Base-by-base conservation (phyloP, 2,888 invertebrate species). In the Cosmorhoe ocellata region DNA sequence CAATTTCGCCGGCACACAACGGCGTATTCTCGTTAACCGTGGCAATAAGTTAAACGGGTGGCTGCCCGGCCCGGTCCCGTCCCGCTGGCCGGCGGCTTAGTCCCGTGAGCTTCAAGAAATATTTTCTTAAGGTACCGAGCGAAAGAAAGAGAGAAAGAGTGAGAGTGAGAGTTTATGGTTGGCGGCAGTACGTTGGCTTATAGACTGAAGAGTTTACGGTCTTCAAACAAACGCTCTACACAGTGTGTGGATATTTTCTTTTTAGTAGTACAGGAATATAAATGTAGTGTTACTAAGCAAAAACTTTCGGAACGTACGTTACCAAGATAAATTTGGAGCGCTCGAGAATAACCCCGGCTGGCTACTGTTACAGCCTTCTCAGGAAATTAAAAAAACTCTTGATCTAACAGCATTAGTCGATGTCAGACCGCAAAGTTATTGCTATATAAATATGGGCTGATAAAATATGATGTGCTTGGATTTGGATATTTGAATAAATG, bases 1-100 rank as follows among this genome's bases (percentile, higher is more conserved):
- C 88, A 90, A 88, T 89, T 90, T 88, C 83, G 89, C 81, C 84
- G 84, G 88, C 88, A 84, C 88, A 85, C 89, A 84, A 82, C 88
- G 88, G 85, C 86, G 87, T 84, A 85, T 89, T 87, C 89, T 88
- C 89, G 89, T 90, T 90, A 89, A 88, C 87, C 81, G 87, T 85
- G 81, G 89, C 89, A 89, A 90, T 89, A 90, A 90, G 88, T 90
- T 90, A 90, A 89, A 85, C 89, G 86, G 84, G 82, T 68, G 72
- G 75, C 63, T 55, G 64, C 64, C 22, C 64, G 62, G 58, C 65
- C 58, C 60, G 63, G 63, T 54, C 68, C 65, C 65, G 59, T 69
- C 48, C 56, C 56, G 49, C 38, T 52, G 52, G 51, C 52, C 56
- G 43, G 26, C 33, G 43, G 39, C 24, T 39, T 13, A 28, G 6